Conservation (phyloP, 2,888 invertebrate species). For the Parnassius glacialis region DNA sequence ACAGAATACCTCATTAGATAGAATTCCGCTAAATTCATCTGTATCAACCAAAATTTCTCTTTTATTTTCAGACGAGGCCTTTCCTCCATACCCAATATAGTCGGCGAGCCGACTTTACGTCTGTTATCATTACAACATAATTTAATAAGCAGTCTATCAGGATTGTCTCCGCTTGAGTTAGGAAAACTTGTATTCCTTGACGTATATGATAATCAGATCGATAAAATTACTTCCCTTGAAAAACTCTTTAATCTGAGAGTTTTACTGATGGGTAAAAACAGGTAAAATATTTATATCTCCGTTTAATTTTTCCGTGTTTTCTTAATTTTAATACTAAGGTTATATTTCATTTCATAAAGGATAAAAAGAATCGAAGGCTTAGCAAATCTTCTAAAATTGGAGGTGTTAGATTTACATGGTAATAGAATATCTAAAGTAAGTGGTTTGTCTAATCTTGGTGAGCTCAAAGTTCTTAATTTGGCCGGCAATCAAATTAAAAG, state of each 20-base stretch:
- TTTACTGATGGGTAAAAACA: conserved; percentile 94
- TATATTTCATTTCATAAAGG: conserved; percentile 66
- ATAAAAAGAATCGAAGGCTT: conserved; percentile 90
- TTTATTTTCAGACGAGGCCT: conserved; percentile 84
- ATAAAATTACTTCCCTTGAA: conserved; percentile 89
- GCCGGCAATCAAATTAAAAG: conserved; percentile 94
- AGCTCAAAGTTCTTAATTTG: conserved; percentile 94
- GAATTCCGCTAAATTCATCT: too few species aligned
- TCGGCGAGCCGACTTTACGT: conserved; percentile 89
- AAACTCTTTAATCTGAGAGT: conserved; percentile 90
- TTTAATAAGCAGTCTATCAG: conserved; percentile 88
- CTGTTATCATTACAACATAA: conserved; percentile 96
- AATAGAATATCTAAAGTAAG: conserved; percentile 90
- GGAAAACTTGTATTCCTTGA: conserved; percentile 94
- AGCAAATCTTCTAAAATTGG: conserved; percentile 86
- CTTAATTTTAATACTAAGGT: neutral
- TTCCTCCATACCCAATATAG: conserved; percentile 90
- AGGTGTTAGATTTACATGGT: conserved; percentile 96
- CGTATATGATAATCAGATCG: conserved; percentile 96
- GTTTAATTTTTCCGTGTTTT: neutral
- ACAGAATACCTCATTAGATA: too few species aligned
- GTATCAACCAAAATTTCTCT: conserved; percentile 4
- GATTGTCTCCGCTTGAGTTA: conserved; percentile 78
- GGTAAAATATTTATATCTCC: conserved; percentile 65
- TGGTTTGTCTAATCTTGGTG: conserved; percentile 85